Evolutionary conservation across 92 coral and sea anemone genomes (phyloP).

Genomic region (Bergia sp.): DNA sequence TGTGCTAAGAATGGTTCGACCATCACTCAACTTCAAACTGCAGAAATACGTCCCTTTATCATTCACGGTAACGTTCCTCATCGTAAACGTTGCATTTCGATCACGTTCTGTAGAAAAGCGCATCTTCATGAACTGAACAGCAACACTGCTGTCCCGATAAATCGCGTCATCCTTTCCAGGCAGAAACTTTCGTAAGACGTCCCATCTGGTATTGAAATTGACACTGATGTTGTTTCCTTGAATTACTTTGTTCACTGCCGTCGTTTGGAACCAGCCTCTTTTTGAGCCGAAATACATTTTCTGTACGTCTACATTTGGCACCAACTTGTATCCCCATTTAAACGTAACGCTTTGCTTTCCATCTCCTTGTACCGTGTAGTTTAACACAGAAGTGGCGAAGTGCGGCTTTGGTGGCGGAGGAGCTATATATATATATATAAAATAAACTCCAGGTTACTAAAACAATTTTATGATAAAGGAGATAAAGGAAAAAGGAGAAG

Average conservation of each 20-base stretch:
- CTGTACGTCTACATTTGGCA: neutral
- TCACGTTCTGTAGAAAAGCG: conserved; percentile 9
- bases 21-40: neutral
- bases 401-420: conserved; percentile 1
- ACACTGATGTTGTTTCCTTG: conserved; percentile 3
- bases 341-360: conserved; percentile 35
- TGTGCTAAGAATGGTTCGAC: neutral
- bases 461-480: too few relatives aligned
- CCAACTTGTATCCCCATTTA: conserved; percentile 8
- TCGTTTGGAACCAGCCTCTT: neutral
- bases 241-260: neutral
- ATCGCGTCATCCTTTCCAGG: conserved; percentile 15
- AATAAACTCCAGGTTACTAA: neutral
- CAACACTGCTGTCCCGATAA: conserved; percentile 4
- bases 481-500: too few relatives aligned
- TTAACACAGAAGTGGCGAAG: neutral
- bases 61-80: neutral
- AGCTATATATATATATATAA: neutral
- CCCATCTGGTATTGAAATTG: neutral
- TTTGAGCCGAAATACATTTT: conserved; percentile 11
- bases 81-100: conserved; percentile 23
- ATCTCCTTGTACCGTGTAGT: neutral
- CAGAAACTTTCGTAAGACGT: neutral
- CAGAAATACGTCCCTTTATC: conserved; percentile 33
- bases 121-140: conserved; percentile 30